Conservation (phyloP, 2,888 invertebrate genomes). For the Nemotelus pantherinus region DNA sequence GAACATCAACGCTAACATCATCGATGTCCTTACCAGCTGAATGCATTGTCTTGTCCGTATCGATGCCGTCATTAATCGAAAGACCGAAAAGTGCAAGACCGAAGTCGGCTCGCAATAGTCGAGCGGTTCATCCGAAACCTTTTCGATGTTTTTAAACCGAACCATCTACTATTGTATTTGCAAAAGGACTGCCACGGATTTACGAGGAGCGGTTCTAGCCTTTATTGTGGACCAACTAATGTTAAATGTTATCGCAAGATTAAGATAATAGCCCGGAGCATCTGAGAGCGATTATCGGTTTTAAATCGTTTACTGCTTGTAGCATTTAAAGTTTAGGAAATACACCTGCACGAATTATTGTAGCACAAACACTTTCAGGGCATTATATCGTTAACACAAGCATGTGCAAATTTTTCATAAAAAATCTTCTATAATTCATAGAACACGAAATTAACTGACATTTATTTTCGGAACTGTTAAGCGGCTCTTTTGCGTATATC, state of each 20-base stretch:
- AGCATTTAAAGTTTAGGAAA: too few relatives aligned
- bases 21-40: constrained; percentile 65
- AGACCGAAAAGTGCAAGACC: constrained; percentile 62
- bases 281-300: too few relatives aligned
- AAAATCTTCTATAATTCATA: too few relatives aligned
- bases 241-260: not conserved
- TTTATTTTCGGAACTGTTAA: too few relatives aligned
- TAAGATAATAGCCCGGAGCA: not conserved
- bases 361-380: too few relatives aligned
- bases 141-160: constrained; percentile 61
- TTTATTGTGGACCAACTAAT: constrained; percentile 20
- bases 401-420: too few relatives aligned
- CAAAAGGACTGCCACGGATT: not conserved
- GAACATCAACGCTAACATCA: constrained; percentile 63
- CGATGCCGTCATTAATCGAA: constrained; percentile 63
- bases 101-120: constrained; percentile 58
- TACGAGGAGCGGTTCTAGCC: not conserved
- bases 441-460: too few relatives aligned
- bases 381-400: too few relatives aligned
- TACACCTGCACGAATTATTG: too few relatives aligned
- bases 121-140: constrained; percentile 62
- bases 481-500: too few relatives aligned
- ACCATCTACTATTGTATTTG: not conserved
- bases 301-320: too few relatives aligned
- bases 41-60: constrained; percentile 64